These are phyloP conservation scores for Trichoplusia ni DNA, from an alignment of 1,140 invertebrate species.

Conservation along the genomic window DNA sequence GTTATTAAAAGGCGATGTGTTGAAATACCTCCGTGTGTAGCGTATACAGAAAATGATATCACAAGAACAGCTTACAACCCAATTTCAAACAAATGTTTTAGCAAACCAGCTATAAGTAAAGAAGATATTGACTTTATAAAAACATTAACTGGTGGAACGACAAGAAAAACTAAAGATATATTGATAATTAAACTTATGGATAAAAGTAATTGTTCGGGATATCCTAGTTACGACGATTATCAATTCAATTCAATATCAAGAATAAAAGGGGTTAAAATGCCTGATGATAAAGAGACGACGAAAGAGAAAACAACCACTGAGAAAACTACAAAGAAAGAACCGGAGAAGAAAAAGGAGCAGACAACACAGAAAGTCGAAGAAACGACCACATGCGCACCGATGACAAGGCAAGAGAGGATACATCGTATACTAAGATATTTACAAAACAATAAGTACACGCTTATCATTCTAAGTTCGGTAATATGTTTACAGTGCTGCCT, in stretches of 20 bases:
- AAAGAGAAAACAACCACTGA: too few relatives aligned
- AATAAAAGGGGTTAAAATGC: too few relatives aligned
- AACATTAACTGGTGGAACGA: constrained; percentile 31
- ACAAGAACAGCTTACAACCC: constrained; percentile 66
- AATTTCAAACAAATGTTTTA: constrained; percentile 54
- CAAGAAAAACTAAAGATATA: constrained; percentile 48
- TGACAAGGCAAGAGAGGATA: too few relatives aligned
- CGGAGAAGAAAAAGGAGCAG: too few relatives aligned
- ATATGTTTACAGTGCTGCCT: constrained; percentile 59
- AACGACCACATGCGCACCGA: too few relatives aligned
- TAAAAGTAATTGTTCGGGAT: not conserved
- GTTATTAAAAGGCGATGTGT: constrained; percentile 67
- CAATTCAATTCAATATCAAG: too few relatives aligned
- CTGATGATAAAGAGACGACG: too few relatives aligned
- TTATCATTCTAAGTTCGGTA: constrained; percentile 45
- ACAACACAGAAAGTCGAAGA: too few relatives aligned
- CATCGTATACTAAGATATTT: too few relatives aligned
- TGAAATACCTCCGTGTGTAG: constrained; percentile 68
- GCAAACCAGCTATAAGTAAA: constrained; percentile 38
- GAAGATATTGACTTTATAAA: constrained; percentile 57
- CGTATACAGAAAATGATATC: constrained; percentile 51
- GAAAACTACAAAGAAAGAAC: too few relatives aligned
- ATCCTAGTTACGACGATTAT: too few relatives aligned
- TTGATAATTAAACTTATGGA: constrained; percentile 41
- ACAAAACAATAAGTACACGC: constrained; percentile 48